phyloP scores from a whole-genome alignment of 2,888 invertebrate genomes.

The Synergus laeviventris region DNA sequence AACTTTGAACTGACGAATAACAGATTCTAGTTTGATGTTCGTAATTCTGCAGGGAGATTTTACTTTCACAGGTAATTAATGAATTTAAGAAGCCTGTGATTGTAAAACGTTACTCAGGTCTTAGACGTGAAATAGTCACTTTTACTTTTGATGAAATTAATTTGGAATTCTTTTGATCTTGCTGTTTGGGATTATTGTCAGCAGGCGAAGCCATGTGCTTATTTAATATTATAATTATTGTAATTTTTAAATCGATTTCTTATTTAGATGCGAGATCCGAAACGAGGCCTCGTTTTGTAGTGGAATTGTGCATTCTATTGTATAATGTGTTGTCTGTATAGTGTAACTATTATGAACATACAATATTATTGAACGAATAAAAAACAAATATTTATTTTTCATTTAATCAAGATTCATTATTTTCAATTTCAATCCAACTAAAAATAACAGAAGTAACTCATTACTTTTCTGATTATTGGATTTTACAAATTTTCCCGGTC shows the following conservation, averaged over 20 bases:
- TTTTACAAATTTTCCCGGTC: background rate
- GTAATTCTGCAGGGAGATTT: conserved; percentile 1
- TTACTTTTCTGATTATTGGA: background rate
- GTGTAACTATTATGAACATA: conserved; percentile 55
- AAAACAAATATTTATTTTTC: conserved; percentile 65
- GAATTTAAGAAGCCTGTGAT: background rate
- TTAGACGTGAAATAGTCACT: background rate
- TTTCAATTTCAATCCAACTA: background rate
- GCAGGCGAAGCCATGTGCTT: background rate
- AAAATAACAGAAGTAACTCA: background rate
- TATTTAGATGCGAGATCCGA: background rate
- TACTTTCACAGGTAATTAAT: background rate
- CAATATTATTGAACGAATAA: conserved; percentile 56
- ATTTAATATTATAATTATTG: background rate
- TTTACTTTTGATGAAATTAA: background rate
- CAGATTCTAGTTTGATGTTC: background rate
- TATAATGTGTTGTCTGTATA: conserved; percentile 55
- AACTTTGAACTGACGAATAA: conserved; percentile 2
- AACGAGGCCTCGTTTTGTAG: conserved; percentile 46
- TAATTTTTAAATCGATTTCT: background rate
- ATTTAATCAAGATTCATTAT: conserved; percentile 37
- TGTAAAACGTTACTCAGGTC: background rate
- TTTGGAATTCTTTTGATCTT: background rate
- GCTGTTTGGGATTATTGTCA: background rate
- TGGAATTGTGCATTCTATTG: conserved; percentile 58